Evolutionary conservation across 2,797 vertebrate genomes (phyloP).

Genomic region (Adelosebastes latens): DNA sequence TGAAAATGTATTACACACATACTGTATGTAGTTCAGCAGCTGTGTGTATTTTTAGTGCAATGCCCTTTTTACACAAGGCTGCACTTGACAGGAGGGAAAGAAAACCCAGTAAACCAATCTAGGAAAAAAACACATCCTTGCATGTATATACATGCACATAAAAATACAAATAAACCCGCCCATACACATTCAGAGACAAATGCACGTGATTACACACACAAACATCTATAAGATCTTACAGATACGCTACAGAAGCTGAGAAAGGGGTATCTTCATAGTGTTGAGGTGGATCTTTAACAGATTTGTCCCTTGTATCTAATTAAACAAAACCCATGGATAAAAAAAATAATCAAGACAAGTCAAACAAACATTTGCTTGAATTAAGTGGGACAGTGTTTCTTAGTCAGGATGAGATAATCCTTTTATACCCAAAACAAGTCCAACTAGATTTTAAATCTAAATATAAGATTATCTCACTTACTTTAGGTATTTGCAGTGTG

Average conservation of each 20-base stretch:
- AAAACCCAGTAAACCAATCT: not conserved
- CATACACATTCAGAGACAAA: not conserved
- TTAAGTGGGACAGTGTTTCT: constrained; percentile 3
- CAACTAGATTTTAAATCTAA: constrained; percentile 30
- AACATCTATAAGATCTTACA: not conserved
- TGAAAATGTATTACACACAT: not conserved
- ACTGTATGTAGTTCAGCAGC: not conserved
- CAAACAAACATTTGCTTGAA: constrained; percentile 11
- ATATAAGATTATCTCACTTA: constrained; percentile 30
- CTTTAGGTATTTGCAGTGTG: not conserved
- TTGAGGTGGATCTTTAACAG: constrained; percentile 2
- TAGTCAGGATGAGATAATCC: constrained; percentile 13
- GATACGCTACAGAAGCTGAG: not conserved
- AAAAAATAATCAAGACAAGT: not conserved
- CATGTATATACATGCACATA: not conserved
- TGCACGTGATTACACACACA: not conserved
- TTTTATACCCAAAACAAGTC: constrained; percentile 28
- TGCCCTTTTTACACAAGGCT: not conserved
- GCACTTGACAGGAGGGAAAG: not conserved
- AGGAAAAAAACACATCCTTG: not conserved
- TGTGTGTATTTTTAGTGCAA: not conserved
- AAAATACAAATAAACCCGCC: not conserved
- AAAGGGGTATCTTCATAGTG: not conserved
- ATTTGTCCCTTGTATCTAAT: constrained; percentile 3
- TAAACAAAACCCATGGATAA: constrained; percentile 8